Conservation (phyloP, 2,888 invertebrate genomes). For the Elysia crispata region DNA sequence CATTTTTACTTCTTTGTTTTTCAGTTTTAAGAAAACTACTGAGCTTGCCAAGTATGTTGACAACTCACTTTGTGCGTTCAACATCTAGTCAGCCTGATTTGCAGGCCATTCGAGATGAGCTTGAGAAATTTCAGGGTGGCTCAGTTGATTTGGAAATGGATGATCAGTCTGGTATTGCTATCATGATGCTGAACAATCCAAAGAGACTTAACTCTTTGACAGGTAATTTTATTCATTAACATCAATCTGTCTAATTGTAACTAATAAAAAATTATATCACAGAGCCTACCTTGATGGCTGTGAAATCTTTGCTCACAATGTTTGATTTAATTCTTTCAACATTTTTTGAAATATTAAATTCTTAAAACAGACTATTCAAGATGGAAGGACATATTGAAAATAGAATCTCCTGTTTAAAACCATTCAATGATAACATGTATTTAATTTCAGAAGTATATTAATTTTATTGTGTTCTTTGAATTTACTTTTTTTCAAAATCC, state of each 20-base stretch:
- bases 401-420: too few relatives aligned
- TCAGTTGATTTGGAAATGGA: conserved; percentile 72
- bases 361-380: too few relatives aligned
- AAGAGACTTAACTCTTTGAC: conserved; percentile 75
- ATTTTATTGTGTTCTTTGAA: too few relatives aligned
- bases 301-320: too few relatives aligned
- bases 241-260: background rate
- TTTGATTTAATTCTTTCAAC: too few relatives aligned
- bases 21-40: background rate
- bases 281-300: too few relatives aligned
- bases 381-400: too few relatives aligned
- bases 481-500: too few relatives aligned
- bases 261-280: too few relatives aligned
- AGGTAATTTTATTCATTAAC: conserved; percentile 16
- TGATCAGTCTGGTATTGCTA: conserved; percentile 78
- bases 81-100: conserved; percentile 19
- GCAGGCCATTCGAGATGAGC: conserved; percentile 44
- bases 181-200: conserved; percentile 77
- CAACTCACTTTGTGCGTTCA: background rate
- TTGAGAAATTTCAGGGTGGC: conserved; percentile 57
- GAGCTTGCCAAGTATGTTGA: background rate
- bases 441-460: too few relatives aligned
- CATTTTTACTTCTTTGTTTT: background rate
- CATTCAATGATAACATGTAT: too few relatives aligned
- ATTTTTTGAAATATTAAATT: too few relatives aligned